Base-by-base conservation (phyloP, 2,113 vertebrate species). In the Daubentonia madagascariensis region DNA sequence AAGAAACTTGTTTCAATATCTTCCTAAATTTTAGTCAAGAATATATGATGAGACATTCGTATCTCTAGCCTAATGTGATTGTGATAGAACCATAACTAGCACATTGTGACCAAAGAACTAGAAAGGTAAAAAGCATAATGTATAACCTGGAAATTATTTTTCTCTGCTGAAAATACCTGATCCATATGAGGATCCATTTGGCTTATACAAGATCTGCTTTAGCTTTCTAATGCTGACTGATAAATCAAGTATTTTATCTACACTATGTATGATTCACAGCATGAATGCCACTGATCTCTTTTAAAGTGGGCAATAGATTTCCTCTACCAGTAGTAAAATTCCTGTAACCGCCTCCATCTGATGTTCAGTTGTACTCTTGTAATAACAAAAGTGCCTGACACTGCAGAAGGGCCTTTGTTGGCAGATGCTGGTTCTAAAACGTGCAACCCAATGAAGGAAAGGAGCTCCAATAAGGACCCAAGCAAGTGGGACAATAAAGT, bases 1-100 rank as follows among this genome's bases (percentile, higher is more conserved):
- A 68, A 98, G 61, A 83, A 87, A 79, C 16, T 72, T 85, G 65
- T 61, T 97, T 93, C 63, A 76, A 3, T 93, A 32, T 85, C 91
- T 88, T 93, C 59, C 76, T 91, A 85, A 72, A 81, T 92, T 94
- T 90, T 86, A 90, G 35, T 86, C 17, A 87, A 72, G 25, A 90
- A 35, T 94, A 63, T 89, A 93, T 50, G 16, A 37, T 72, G 14
- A 95, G 2, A 54, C 45, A 85, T 50, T 95, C 20, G 91, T 10
- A 93, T 81, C 57, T 67, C 63, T 91, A 52, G 80, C 37, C 68
- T 78, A 48, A 63, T 61, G 37, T 73, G 78, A 95, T 50, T 86
- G 8, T n/a, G 16, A 45, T 17, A 57, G 61, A 85, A 79, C 20
- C 35, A 59, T 30, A 80, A n/a, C 65, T 32, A 87, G 17, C 20